Conservation (phyloP, 2,888 invertebrate genomes). For the Rambutsinella grinnellia region DNA sequence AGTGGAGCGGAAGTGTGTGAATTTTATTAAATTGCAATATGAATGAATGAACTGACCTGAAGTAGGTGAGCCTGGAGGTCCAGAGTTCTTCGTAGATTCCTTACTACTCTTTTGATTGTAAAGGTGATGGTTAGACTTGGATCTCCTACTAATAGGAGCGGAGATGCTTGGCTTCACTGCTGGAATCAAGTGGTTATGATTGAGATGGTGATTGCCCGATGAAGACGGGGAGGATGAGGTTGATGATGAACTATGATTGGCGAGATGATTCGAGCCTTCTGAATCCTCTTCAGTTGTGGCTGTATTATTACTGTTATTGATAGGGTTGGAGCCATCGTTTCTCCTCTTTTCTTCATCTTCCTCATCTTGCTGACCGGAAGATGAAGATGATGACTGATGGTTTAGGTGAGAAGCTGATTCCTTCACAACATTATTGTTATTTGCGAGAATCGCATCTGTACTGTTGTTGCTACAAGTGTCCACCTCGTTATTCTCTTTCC, state of each 20-base stretch:
- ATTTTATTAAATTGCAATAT: not conserved
- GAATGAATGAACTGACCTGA: slow-evolving; percentile 36
- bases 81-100: slow-evolving; percentile 32
- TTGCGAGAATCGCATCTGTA: slow-evolving; percentile 26
- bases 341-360: slow-evolving; percentile 12
- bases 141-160: slow-evolving; percentile 64
- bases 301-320: slow-evolving; percentile 1
- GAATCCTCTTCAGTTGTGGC: slow-evolving; percentile 27
- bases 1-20: not conserved
- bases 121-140: slow-evolving; percentile 55
- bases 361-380: not conserved
- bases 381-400: not conserved
- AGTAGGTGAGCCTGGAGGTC: slow-evolving; percentile 42
- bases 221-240: slow-evolving; percentile 23
- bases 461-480: slow-evolving; percentile 42
- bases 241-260: slow-evolving; percentile 41
- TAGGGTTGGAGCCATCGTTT: no score
- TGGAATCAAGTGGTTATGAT: slow-evolving; percentile 63
- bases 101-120: slow-evolving; percentile 44
- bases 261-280: slow-evolving; percentile 42
- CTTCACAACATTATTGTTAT: slow-evolving; percentile 13
- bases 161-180: slow-evolving; percentile 65
- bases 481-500: slow-evolving; percentile 2
- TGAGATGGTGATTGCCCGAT: slow-evolving; percentile 42
- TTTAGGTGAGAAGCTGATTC: not conserved